Evolutionary conservation across 2,113 vertebrate genomes (phyloP).

Genomic region (Dryoscopus gambensis): DNA sequence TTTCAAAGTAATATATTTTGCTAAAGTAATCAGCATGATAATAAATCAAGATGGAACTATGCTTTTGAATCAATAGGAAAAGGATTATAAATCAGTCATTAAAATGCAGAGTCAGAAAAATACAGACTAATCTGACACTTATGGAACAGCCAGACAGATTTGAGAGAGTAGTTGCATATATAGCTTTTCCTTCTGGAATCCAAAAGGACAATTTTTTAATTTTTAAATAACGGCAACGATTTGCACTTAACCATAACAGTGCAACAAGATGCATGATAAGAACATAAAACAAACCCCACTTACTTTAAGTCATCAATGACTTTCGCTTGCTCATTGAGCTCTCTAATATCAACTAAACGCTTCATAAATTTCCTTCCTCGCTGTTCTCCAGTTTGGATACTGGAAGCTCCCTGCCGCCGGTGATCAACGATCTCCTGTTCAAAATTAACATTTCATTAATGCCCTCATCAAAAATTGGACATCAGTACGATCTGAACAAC

Average conservation of each 20-base stretch:
- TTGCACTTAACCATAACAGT: not conserved
- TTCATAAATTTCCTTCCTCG: constrained; percentile 90
- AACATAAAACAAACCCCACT: not conserved
- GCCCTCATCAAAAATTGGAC: not conserved
- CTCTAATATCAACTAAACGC: constrained; percentile 93
- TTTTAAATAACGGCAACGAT: not conserved
- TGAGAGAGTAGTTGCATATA: not conserved
- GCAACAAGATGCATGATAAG: not conserved
- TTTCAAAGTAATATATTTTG: not conserved
- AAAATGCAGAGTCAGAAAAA: not conserved
- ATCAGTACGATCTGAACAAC: fast-evolving
- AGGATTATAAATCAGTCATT: not conserved
- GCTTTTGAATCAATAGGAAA: not conserved
- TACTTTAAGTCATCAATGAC: constrained; percentile 99
- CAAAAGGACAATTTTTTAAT: not conserved
- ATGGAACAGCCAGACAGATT: not conserved
- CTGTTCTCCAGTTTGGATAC: constrained; percentile 80
- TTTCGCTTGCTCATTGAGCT: constrained; percentile 97
- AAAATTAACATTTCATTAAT: not conserved
- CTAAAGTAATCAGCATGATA: not conserved
- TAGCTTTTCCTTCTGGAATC: not conserved
- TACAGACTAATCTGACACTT: not conserved
- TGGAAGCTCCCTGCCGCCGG: constrained; percentile 76
- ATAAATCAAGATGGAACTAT: not conserved
- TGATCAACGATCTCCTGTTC: constrained; percentile 86